Evolutionary conservation across 2,797 vertebrate genomes (phyloP), one percentile per base, ranked within the genome.

Genomic region (Xenentodon cancila): DNA sequence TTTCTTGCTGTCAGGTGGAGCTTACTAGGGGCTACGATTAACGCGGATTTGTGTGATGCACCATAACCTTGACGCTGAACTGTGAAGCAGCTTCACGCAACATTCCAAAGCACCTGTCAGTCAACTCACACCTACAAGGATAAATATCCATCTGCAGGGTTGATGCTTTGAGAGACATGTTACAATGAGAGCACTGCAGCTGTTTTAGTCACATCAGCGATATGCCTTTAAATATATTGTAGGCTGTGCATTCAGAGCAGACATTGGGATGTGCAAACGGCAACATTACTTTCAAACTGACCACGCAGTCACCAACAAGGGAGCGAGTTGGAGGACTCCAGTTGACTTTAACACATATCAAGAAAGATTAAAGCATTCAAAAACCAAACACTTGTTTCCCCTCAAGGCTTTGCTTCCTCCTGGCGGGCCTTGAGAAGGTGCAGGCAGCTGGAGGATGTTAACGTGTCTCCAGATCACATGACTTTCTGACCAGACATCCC

Each of bases 11-110:
- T 91, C 89, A 92, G 92, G 84, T 89, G 76, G 84, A 88, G 86
- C 87, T 92, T 90, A 92, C 91, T 90, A 83, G 86, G 61, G 85
- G 89, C 89, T 88, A 84, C 86, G 91, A 92, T 93, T 90, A 94
- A 81, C n/a, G 37, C 50, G 74, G 89, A 92, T 93, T 91, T 86
- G 87, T 85, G 85, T 89, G 91, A 92, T 82, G 83, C 82, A 81
- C 89, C 88, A 43, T 81, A 91, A 89, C 91, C 89, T 92, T 90
- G 89, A 92, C 88, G 81, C 73, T 84, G 84, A 89, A 89, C 85
- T 89, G 88, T 90, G 85, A 90, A 93, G 89, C 83, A 81, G 87
- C 84, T 91, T 91, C 87, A 89, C 56, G 80, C 86, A 88, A 82
- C 89, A 87, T 92, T 93, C 91, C 83, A 83, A 86, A 88, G 84